Evolutionary conservation across 2,888 invertebrate genomes (phyloP), one percentile per base, ranked within the genome.

Genomic region (Mesorhabditis sp.): DNA sequence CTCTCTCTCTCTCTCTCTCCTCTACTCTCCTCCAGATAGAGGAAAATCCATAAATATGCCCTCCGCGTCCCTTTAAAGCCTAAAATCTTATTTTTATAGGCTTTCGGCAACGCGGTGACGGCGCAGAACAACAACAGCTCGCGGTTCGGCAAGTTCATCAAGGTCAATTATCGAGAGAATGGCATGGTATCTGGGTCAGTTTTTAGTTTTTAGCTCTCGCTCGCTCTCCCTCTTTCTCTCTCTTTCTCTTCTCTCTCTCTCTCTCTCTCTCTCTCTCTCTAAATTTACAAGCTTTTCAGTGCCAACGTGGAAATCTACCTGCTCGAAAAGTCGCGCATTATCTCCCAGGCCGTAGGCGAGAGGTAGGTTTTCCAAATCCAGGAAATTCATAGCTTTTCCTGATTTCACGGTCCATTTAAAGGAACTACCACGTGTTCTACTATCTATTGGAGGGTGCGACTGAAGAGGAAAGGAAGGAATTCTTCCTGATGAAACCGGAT

Each of bases 31-130:
- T n/a, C n/a, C n/a, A n/a, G n/a, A n/a, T n/a, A n/a, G n/a, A n/a
- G n/a, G n/a, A n/a, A n/a, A n/a, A n/a, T n/a, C n/a, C n/a, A n/a
- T n/a, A n/a, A n/a, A n/a, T n/a, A n/a, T n/a, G n/a, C n/a, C n/a
- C n/a, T n/a, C n/a, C n/a, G n/a, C 7, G 58, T 50, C 58, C 7
- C 2, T 50, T 50, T 50, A 50, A 50, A 50, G 7, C 50, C 13
- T 50, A 50, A 50, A 50, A 50, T n/a, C 58, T 13, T 70, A 62
- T 65, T 63, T 62, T 86, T 87, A 44, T 83, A 90, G 89, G 95
- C 95, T 5, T 96, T 96, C 87, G 96, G 96, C n/a, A 96, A 96
- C 88, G 95, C 96, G 0, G 95, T 95, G 89, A 96, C 95, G 45
- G 93, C 95, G 4, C 95, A 95, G 86, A 95, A 95, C 87, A 95